Evolutionary conservation across 1,140 invertebrate genomes (phyloP).

Genomic region (Formica selysi): DNA sequence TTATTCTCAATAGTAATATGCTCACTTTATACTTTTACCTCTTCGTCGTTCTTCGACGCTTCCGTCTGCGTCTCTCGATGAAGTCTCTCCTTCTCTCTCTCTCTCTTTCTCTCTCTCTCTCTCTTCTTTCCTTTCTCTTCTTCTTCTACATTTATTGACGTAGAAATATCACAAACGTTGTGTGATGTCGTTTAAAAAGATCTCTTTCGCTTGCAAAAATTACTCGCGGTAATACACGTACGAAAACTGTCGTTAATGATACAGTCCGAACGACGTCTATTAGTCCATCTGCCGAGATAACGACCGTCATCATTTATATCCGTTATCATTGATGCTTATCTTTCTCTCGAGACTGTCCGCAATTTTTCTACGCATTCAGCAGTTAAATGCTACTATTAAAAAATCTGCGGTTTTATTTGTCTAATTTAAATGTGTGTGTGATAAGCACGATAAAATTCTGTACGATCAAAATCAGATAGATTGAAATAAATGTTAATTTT

Average conservation of each 20-base stretch:
- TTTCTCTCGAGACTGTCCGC: slow-evolving; percentile 13
- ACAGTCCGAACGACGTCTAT: slow-evolving; percentile 83
- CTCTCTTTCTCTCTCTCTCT: not conserved
- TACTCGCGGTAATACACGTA: slow-evolving; percentile 73
- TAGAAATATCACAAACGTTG: slow-evolving; percentile 75
- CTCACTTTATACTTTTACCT: slow-evolving; percentile 85
- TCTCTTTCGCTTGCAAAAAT: slow-evolving; percentile 78
- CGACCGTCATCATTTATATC: slow-evolving; percentile 54
- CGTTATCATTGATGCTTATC: slow-evolving; percentile 51
- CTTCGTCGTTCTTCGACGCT: slow-evolving; percentile 67
- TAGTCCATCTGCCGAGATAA: slow-evolving; percentile 79
- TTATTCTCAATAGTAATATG: slow-evolving; percentile 87
- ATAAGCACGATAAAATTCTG: not conserved
- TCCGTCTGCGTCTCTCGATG: slow-evolving; percentile 60
- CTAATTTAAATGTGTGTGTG: not conserved
- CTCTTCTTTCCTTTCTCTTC: slow-evolving; percentile 59
- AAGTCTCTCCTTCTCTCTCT: slow-evolving; percentile 23
- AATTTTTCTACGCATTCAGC: not conserved
- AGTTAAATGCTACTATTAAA: not conserved
- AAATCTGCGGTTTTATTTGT: slow-evolving; percentile 6
- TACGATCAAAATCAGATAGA: not conserved
- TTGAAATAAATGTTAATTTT: not conserved
- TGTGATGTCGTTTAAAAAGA: slow-evolving; percentile 80
- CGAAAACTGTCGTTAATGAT: slow-evolving; percentile 79
- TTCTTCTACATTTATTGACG: slow-evolving; percentile 71